phyloP scores from a whole-genome alignment of 2,113 vertebrate genomes.

The Corythaeola cristata region DNA sequence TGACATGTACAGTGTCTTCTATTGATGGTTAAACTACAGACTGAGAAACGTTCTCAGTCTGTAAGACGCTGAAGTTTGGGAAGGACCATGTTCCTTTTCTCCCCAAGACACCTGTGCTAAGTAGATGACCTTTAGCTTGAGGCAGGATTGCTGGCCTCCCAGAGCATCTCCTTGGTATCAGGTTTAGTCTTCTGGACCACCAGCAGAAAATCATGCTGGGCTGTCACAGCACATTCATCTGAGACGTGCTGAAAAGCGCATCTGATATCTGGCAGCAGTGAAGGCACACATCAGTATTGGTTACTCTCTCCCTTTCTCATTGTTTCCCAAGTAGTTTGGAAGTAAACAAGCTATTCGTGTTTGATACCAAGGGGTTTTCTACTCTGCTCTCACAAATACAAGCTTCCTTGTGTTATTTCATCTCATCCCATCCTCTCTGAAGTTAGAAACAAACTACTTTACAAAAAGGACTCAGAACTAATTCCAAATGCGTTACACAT shows the following conservation, averaged over 20 bases:
- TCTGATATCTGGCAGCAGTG: background rate
- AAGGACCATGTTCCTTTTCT: background rate
- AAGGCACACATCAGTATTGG: accelerated
- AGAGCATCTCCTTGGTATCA: background rate
- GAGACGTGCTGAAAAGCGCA: background rate
- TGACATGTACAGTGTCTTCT: background rate
- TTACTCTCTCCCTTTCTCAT: background rate
- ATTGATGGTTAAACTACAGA: background rate
- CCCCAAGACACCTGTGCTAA: background rate
- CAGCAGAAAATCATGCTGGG: background rate
- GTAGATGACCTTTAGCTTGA: background rate
- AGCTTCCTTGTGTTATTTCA: background rate
- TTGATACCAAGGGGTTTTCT: background rate
- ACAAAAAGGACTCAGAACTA: background rate
- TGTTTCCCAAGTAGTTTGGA: background rate
- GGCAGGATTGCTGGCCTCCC: background rate
- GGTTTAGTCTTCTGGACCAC: background rate
- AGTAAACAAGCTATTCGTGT: background rate
- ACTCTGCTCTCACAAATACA: background rate
- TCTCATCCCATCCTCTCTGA: background rate
- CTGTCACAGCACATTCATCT: background rate
- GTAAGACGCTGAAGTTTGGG: background rate
- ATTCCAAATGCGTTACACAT: background rate
- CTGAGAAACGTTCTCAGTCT: background rate
- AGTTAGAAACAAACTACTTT: background rate